A percentile compares a stretch with the other conserved stretches of the same genome.
These are phyloP conservation scores for Agriopis aurantiaria DNA, from an alignment of 2,888 invertebrate genomes.

Conservation along the genomic window DNA sequence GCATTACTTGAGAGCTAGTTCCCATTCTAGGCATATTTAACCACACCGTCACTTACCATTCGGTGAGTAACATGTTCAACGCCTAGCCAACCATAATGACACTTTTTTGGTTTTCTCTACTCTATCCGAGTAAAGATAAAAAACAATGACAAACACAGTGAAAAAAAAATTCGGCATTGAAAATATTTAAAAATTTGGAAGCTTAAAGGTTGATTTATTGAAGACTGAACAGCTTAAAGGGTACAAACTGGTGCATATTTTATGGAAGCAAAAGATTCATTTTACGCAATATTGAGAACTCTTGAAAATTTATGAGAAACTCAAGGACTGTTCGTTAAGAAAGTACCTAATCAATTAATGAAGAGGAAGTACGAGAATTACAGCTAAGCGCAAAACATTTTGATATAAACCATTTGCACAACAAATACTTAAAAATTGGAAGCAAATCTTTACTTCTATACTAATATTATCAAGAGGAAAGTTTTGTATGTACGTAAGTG, in stretches of 20 bases:
- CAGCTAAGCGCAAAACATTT: neutral
- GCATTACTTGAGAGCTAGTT: too few species aligned
- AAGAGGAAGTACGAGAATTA: slow-evolving; percentile 4
- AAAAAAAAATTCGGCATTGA: too few species aligned
- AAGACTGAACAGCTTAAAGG: slow-evolving; percentile 15
- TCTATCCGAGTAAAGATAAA: too few species aligned
- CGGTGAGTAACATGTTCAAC: too few species aligned
- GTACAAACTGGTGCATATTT: slow-evolving; percentile 32
- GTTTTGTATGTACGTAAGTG: too few species aligned
- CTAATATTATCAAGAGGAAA: too few species aligned
- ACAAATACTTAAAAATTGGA: neutral
- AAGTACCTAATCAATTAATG: slow-evolving; percentile 16
- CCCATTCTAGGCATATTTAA: too few species aligned
- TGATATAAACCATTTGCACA: neutral
- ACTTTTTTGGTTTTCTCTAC: too few species aligned
- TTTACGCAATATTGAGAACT: slow-evolving; percentile 25
- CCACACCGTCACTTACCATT: too few species aligned
- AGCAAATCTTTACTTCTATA: too few species aligned
- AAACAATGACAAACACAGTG: too few species aligned
- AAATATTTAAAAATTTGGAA: slow-evolving; percentile 2
- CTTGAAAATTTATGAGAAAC: slow-evolving; percentile 28
- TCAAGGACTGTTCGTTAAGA: slow-evolving; percentile 23
- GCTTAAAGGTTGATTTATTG: slow-evolving; percentile 25
- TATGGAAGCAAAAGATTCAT: slow-evolving; percentile 30
- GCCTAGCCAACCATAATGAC: too few species aligned